Evolutionary conservation across 2,113 vertebrate genomes (phyloP).

Genomic region (Bubo scandiacus): DNA sequence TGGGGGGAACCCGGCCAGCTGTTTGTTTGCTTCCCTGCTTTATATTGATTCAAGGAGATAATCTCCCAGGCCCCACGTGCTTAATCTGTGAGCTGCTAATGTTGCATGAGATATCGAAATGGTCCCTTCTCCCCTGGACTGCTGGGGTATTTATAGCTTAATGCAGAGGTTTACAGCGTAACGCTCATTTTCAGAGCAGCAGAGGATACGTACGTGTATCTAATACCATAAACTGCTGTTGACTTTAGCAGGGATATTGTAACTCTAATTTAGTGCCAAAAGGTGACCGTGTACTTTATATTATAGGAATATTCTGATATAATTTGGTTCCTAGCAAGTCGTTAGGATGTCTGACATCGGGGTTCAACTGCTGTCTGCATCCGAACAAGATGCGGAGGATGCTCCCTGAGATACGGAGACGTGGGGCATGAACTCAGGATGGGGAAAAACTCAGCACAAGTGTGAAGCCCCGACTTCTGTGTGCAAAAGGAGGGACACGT

Average conservation of each 20-base stretch:
- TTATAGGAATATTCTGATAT: background rate
- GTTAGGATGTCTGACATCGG: background rate
- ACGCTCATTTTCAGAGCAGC: background rate
- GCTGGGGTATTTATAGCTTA: slow-evolving; percentile 18
- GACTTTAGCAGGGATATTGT: background rate
- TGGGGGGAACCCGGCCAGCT: slow-evolving; percentile 49
- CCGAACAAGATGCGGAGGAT: background rate
- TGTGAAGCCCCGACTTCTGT: background rate
- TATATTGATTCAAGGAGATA: slow-evolving; percentile 49
- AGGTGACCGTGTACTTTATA: background rate
- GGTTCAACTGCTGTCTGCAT: background rate
- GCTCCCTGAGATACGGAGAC: background rate
- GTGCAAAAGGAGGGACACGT: background rate
- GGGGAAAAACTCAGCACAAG: background rate
- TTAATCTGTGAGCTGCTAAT: slow-evolving; percentile 62
- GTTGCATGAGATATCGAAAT: slow-evolving; percentile 23
- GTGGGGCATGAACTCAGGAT: background rate
- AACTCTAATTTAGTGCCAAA: background rate
- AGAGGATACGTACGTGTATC: accelerated
- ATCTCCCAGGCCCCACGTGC: slow-evolving; percentile 49
- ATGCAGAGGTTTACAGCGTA: background rate
- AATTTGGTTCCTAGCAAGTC: background rate
- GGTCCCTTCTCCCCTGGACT: background rate
- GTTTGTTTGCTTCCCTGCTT: slow-evolving; percentile 62
- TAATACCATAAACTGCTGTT: background rate